Evolutionary conservation across 1,140 invertebrate species (phyloP).

Genomic region (Globodera rostochiensis): DNA sequence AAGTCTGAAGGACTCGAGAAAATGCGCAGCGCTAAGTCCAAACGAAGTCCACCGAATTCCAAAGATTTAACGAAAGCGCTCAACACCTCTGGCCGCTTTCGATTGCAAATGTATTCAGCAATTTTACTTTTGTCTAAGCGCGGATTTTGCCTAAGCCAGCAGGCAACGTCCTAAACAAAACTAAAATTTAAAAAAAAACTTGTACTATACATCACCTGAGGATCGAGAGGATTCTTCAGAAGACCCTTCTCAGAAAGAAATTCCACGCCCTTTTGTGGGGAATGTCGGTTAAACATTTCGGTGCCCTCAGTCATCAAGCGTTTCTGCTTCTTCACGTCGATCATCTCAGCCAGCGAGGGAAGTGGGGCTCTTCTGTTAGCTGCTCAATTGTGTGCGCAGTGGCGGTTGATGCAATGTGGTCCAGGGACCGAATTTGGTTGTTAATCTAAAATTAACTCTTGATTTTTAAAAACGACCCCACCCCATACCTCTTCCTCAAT

Average conservation of each 20-base stretch:
- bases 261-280: conserved; percentile 72
- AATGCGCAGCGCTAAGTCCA: conserved; percentile 90
- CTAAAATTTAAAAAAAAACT: conserved; percentile 15
- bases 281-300: conserved; percentile 59
- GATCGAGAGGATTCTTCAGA: conserved; percentile 77
- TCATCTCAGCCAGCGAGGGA: conserved; percentile 58
- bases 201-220: conserved; percentile 67
- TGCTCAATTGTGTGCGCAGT: conserved; percentile 25
- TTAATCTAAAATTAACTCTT: neutral
- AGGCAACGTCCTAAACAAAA: conserved; percentile 74
- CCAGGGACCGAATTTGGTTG: neutral
- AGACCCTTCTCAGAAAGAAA: conserved; percentile 89
- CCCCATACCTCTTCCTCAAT: conserved; percentile 1
- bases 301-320: conserved; percentile 59
- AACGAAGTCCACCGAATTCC: conserved; percentile 82
- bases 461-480: neutral
- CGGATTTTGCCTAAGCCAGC: conserved; percentile 88
- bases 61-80: conserved; percentile 79
- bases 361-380: conserved; percentile 29
- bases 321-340: conserved; percentile 62
- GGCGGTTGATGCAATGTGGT: neutral
- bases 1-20: conserved; percentile 91
- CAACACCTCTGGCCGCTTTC: conserved; percentile 73
- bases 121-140: conserved; percentile 94
- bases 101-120: conserved; percentile 86